Percentiles rank a stretch among this genome's conserved stretches.
Evolutionary conservation across 2,113 vertebrate genomes (phyloP).

Genomic region (Tamias sibiricus): DNA sequence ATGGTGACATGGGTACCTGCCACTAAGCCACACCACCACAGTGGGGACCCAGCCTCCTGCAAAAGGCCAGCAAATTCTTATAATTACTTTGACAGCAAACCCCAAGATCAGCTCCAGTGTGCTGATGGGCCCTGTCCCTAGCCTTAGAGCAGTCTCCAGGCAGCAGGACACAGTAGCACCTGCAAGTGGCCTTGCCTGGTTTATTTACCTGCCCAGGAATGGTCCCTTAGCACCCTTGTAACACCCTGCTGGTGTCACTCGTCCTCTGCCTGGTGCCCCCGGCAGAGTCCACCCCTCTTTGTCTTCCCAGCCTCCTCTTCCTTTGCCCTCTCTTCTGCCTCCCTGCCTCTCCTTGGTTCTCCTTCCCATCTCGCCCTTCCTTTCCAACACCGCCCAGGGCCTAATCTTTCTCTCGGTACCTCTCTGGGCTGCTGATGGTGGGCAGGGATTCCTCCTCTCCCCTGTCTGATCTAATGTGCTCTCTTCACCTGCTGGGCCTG

Average conservation of each 20-base stretch:
- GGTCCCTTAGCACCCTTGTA: background rate
- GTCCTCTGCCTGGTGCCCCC: background rate
- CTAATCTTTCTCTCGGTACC: background rate
- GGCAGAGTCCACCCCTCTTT: background rate
- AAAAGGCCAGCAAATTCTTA: no score
- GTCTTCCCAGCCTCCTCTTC: no score
- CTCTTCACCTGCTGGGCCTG: background rate
- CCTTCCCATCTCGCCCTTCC: background rate
- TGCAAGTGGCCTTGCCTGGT: no score
- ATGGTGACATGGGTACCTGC: no score
- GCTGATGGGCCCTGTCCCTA: accelerated
- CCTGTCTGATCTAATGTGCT: background rate
- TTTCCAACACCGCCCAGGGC: background rate
- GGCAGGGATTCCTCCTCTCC: background rate
- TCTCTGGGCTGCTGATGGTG: background rate
- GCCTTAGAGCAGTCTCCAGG: background rate
- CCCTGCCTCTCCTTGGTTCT: no score
- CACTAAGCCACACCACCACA: no score
- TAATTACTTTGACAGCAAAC: no score
- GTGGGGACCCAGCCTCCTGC: no score
- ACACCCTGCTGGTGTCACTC: background rate
- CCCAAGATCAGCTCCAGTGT: background rate
- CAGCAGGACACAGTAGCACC: background rate
- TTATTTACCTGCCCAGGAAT: background rate
- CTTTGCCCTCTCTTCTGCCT: no score